Evolutionary conservation across 2,797 vertebrate species (phyloP).

Genomic region (Spinus pinus): DNA sequence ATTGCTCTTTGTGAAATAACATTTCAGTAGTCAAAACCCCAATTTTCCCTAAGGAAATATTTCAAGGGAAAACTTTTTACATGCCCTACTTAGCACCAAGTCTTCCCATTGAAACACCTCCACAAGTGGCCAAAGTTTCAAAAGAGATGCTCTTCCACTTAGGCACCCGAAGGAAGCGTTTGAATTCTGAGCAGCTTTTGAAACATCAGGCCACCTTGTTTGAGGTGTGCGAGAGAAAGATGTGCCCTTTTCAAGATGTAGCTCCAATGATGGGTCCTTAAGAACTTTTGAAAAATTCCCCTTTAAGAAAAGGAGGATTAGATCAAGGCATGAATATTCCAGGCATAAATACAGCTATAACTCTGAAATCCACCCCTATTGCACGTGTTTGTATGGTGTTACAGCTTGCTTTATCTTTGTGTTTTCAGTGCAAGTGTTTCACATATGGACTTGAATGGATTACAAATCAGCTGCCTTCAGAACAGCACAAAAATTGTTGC

Average conservation of each 20-base stretch:
- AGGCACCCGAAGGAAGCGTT: conserved; percentile 30
- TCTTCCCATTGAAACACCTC: conserved; percentile 59
- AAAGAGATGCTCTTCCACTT: conserved; percentile 58
- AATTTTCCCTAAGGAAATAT: conserved; percentile 58
- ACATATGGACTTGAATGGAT: background rate
- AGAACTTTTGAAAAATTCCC: conserved; percentile 47
- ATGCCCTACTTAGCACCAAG: conserved; percentile 42
- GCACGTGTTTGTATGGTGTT: background rate
- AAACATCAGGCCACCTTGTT: conserved; percentile 66
- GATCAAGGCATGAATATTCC: conserved; percentile 57
- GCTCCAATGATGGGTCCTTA: conserved; percentile 6
- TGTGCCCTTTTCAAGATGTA: conserved; percentile 43
- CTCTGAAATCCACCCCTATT: background rate
- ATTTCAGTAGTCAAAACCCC: conserved; percentile 50
- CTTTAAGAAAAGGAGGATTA: conserved; percentile 39
- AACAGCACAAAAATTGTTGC: background rate
- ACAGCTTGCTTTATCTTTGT: background rate
- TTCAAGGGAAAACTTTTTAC: conserved; percentile 61
- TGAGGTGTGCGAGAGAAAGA: conserved; percentile 49
- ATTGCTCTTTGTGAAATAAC: conserved; percentile 24
- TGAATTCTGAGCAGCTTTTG: conserved; percentile 64
- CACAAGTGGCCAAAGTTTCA: conserved; percentile 65
- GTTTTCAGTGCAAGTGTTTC: background rate
- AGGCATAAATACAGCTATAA: conserved; percentile 25
- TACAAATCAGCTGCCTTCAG: background rate